These are phyloP conservation scores for Orussus abietinus DNA, from an alignment of 1,140 invertebrate species.

Conservation along the genomic window DNA sequence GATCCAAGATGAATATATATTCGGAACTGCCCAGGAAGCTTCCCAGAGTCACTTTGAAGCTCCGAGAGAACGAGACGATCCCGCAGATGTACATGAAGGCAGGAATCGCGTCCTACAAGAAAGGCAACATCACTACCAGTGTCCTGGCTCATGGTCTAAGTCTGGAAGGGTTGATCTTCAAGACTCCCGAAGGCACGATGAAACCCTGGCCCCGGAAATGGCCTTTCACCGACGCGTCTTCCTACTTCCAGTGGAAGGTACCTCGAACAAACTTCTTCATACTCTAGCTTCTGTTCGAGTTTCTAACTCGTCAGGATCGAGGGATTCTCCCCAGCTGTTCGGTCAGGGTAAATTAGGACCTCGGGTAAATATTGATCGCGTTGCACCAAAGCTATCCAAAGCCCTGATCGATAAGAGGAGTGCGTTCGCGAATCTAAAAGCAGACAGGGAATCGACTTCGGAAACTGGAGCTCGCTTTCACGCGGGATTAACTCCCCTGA, in stretches of 20 bases:
- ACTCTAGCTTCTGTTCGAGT: no score
- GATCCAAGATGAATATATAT: conserved; percentile 3
- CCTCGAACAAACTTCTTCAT: conserved; percentile 32
- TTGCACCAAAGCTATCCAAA: conserved; percentile 27
- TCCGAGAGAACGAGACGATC: conserved; percentile 41
- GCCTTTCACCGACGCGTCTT: conserved; percentile 62
- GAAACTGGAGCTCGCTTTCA: no score
- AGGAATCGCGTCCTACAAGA: conserved; percentile 42
- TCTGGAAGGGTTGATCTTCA: conserved; percentile 40
- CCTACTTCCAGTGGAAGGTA: conserved; percentile 64
- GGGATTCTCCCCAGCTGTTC: no score
- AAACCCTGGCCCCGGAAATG: conserved; percentile 47
- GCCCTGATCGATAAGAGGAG: conserved; percentile 24
- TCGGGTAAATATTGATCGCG: conserved; percentile 28
- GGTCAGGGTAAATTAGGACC: no score
- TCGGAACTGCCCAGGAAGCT: conserved; percentile 25
- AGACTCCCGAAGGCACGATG: conserved; percentile 45
- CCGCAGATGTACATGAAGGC: conserved; percentile 44
- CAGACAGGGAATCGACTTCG: conserved; percentile 15
- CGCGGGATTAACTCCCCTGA: neutral
- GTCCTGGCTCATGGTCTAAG: conserved; percentile 38
- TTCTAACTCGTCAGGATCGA: no score
- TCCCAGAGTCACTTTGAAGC: conserved; percentile 37
- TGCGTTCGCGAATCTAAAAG: conserved; percentile 30
- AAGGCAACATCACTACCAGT: conserved; percentile 43